Base-by-base conservation (phyloP, 2,888 invertebrate genomes). In the Cancer borealis region DNA sequence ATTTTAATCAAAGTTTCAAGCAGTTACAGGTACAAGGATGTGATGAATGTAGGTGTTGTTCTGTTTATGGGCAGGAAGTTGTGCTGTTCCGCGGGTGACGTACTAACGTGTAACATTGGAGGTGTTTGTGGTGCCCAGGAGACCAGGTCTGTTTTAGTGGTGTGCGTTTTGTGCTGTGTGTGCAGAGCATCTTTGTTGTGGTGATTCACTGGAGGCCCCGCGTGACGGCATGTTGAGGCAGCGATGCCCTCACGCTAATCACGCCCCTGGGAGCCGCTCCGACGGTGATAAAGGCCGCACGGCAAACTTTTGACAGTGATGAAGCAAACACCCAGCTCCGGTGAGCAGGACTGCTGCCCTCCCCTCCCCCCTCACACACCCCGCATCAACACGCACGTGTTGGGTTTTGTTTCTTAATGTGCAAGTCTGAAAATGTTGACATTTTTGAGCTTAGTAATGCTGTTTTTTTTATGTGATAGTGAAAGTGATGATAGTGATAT, bases 221-320 rank as follows among this genome's bases (percentile, higher is more conserved):
- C 10, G 26, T 79, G 73, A 26, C n/a, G 73, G 73, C 10, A 26
- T 26, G 73, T 30, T 79, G 73, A 79, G 73, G 73, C 26, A 26
- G 73, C 26, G 73, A 79, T 26, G 26, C 73, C 60, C 73, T 79
- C 26, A 79, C 73, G 73, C 10, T 79, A 79, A 79, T 79, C 26
- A 79, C 73, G 73, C 73, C 73, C 73, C 73, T 26, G 73, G 73
- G 73, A 79, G 73, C 73, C 73, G 30, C 73, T 26, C 73, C 73
- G 73, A 79, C 73, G 73, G 73, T 79, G 73, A 79, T 79, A 79
- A 79, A 79, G 73, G 73, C 73, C 26, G 26, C 73, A 10, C 26
- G 26, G 73, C n/a, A 26, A 79, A 79, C 73, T 79, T 79, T 79
- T 79, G 73, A 79, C 73, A 79, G 73, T 79, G 73, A 79, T 79